Conservation (phyloP, 2,888 invertebrate species). For the Drosophila koepferae region DNA sequence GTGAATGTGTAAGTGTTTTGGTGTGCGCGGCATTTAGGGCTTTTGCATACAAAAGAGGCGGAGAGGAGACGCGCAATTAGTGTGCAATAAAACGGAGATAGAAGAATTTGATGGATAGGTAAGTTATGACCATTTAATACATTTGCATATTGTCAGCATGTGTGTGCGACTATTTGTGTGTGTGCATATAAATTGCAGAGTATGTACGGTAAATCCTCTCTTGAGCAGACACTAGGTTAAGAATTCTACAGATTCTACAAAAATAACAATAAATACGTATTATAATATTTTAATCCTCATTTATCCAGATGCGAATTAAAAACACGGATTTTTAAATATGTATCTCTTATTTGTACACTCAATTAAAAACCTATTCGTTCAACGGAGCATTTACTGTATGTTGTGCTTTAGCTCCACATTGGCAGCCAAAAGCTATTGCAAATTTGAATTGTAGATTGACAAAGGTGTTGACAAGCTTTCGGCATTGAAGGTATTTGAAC, state of each 20-base stretch:
- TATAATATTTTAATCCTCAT: neutral
- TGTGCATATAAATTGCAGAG: neutral
- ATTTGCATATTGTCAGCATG: constrained; percentile 45
- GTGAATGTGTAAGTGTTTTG: constrained; percentile 7
- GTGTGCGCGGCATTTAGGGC: constrained; percentile 40
- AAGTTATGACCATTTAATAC: constrained; percentile 44
- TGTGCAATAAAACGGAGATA: constrained; percentile 51
- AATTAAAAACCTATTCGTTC: neutral
- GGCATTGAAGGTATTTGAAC: constrained; percentile 56
- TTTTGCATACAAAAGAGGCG: constrained; percentile 52
- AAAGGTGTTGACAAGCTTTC: constrained; percentile 52
- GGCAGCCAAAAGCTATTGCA: constrained; percentile 8
- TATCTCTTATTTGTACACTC: neutral
- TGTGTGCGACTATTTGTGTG: neutral
- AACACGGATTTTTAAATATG: neutral
- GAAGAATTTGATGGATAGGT: constrained; percentile 45
- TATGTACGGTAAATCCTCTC: neutral
- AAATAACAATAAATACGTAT: neutral
- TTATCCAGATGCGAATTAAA: neutral
- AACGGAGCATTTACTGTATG: constrained; percentile 5
- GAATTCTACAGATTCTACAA: neutral
- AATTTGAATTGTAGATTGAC: constrained; percentile 59
- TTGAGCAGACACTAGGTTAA: neutral
- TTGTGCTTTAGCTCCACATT: constrained; percentile 26
- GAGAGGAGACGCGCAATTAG: constrained; percentile 61